Evolutionary conservation across 2,113 vertebrate species (phyloP).

Genomic region (Tragelaphus imberbis): DNA sequence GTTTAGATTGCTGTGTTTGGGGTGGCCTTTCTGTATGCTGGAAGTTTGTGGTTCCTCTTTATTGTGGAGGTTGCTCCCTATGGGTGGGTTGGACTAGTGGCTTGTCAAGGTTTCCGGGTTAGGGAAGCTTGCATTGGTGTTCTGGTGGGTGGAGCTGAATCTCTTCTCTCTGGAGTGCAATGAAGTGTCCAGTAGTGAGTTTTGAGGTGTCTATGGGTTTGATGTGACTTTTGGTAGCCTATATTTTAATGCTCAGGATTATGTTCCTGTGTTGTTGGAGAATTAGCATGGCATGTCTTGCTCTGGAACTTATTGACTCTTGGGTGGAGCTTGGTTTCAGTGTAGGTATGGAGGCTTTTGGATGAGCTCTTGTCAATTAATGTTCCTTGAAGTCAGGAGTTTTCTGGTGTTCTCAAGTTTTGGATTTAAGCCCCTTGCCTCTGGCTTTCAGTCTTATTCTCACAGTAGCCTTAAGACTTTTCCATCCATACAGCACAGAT

Average conservation of each 20-base stretch:
- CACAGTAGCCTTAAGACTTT: background rate
- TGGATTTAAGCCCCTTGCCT: background rate
- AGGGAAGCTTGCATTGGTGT: background rate
- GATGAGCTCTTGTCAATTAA: background rate
- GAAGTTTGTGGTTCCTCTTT: background rate
- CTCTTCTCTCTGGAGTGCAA: background rate
- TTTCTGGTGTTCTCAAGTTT: background rate
- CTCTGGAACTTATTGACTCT: background rate
- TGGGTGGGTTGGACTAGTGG: background rate
- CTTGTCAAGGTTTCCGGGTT: background rate
- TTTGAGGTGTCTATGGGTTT: background rate
- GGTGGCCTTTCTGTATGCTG: background rate
- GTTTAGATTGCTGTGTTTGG: background rate
- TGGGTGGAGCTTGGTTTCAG: background rate
- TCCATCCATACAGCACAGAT: background rate
- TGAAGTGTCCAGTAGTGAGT: background rate
- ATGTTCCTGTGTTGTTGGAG: background rate
- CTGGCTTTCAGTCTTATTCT: background rate
- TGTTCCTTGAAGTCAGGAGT: background rate
- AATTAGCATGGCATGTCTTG: background rate
- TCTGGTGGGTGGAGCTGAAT: background rate
- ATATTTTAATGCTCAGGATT: background rate
- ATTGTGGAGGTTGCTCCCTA: background rate
- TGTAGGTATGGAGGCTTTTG: background rate
- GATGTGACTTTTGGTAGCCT: background rate